phyloP scores from a whole-genome alignment of 2,797 vertebrate species.

The Glossophaga mutica region DNA sequence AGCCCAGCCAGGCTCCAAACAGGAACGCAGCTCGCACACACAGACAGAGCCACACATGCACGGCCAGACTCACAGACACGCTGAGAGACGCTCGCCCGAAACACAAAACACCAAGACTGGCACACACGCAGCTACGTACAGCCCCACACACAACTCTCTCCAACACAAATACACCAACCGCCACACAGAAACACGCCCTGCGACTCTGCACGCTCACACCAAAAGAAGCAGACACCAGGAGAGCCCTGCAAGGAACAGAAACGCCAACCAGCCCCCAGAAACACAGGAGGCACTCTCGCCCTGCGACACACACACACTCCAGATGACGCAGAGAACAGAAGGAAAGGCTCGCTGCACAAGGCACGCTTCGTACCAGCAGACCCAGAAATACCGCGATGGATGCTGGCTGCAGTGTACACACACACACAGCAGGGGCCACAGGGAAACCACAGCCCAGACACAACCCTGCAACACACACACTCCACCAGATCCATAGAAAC shows the following conservation, averaged over 20 bases:
- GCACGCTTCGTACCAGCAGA: too few species aligned
- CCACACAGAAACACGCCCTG: not conserved
- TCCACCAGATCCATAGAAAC: not conserved
- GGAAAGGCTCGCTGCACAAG: not conserved
- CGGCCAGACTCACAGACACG: not conserved
- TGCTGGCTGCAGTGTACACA: too few species aligned
- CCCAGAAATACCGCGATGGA: not conserved
- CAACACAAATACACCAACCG: not conserved
- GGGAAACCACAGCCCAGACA: not conserved
- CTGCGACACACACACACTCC: not conserved
- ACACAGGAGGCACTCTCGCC: not conserved
- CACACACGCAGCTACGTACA: not conserved
- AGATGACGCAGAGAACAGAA: not conserved
- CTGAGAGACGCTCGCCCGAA: not conserved
- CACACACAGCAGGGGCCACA: not conserved
- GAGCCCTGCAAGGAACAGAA: not conserved
- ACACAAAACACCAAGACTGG: not conserved
- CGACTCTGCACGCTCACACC: rapidly evolving
- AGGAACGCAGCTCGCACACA: not conserved
- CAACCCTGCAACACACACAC: not conserved
- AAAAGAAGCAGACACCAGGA: not conserved
- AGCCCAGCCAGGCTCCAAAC: not conserved
- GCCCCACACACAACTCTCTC: not conserved
- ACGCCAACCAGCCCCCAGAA: not conserved
- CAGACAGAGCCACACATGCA: too few species aligned